Conservation (phyloP, 2,797 vertebrate species). For the Anguilla obscura region DNA sequence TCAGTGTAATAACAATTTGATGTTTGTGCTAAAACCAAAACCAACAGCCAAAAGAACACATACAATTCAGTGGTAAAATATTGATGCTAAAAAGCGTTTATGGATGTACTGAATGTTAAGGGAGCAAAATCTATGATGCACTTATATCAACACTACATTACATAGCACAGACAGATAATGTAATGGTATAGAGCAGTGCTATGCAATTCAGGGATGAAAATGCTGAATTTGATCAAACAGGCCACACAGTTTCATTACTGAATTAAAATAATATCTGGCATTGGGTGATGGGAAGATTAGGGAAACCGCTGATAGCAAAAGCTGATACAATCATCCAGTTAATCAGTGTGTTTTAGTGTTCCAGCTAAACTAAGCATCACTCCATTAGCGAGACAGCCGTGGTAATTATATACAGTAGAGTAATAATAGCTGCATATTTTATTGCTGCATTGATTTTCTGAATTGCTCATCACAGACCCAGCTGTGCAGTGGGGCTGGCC, state of each 20-base stretch:
- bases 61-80: not conserved
- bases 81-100: not conserved
- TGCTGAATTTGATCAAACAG: not conserved
- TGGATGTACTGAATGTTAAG: not conserved
- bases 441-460: slow-evolving; percentile 14
- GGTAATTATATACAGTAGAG: not conserved
- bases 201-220: not conserved
- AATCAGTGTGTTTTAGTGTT: slow-evolving; percentile 8
- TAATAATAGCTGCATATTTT: not conserved
- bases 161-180: not conserved
- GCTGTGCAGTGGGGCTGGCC: slow-evolving; percentile 20
- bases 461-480: not conserved
- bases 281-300: not conserved
- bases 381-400: not conserved
- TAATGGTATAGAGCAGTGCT: not conserved
- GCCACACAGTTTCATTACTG: not conserved
- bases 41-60: not conserved
- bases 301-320: not conserved
- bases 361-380: not conserved
- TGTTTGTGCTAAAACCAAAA: not conserved
- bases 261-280: not conserved
- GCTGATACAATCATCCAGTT: not conserved
- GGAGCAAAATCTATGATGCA: not conserved
- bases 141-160: not conserved
- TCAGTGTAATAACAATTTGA: not conserved